These are phyloP conservation scores for Ectropis crepuscularia DNA, from an alignment of 2,888 invertebrate genomes.

Conservation along the genomic window DNA sequence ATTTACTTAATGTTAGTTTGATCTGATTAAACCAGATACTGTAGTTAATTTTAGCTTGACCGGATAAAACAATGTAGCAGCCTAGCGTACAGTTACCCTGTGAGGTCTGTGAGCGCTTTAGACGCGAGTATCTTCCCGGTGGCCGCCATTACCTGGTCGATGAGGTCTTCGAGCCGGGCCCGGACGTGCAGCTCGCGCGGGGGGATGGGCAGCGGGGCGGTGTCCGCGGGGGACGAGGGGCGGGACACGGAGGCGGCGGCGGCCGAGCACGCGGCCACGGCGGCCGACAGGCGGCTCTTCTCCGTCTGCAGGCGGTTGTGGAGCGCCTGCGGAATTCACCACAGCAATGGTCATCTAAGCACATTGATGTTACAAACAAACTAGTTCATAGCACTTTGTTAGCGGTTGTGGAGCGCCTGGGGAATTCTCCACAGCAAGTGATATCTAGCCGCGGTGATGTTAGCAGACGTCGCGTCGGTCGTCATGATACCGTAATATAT, in stretches of 20 bases:
- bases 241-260: conserved; percentile 96
- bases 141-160: conserved; percentile 91
- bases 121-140: conserved; percentile 55
- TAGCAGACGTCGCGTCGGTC: too few relatives aligned
- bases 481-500: too few relatives aligned
- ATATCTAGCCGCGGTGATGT: too few relatives aligned
- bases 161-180: conserved; percentile 94
- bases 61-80: too few relatives aligned
- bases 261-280: conserved; percentile 96
- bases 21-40: too few relatives aligned
- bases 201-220: conserved; percentile 93
- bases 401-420: too few relatives aligned
- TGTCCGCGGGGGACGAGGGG: conserved; percentile 95
- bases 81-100: neutral
- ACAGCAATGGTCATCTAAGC: neutral
- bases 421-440: too few relatives aligned
- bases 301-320: conserved; percentile 95
- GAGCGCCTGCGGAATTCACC: conserved; percentile 74
- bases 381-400: too few relatives aligned
- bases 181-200: conserved; percentile 93
- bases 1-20: too few relatives aligned
- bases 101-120: conserved; percentile 35
- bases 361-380: neutral
- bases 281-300: conserved; percentile 92
- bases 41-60: too few relatives aligned